These are phyloP conservation scores for Drosophila emarginata DNA, from an alignment of 2,888 invertebrate species.

Conservation along the genomic window DNA sequence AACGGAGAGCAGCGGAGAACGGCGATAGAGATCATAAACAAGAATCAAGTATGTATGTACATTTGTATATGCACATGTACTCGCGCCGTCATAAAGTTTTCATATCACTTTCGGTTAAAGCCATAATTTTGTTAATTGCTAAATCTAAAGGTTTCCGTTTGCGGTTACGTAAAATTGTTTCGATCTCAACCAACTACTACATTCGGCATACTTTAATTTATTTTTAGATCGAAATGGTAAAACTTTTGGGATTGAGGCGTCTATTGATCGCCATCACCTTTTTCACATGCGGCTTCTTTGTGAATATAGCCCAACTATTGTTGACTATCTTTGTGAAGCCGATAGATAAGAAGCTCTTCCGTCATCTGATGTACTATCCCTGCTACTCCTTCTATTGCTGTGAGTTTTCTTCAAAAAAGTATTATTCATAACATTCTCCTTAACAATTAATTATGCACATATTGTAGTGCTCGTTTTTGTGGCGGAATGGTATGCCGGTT, in stretches of 20 bases:
- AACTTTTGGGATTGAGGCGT: constrained; percentile 84
- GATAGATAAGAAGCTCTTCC: constrained; percentile 89
- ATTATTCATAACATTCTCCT: not conserved
- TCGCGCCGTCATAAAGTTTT: constrained; percentile 2
- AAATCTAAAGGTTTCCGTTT: constrained; percentile 1
- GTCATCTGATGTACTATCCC: constrained; percentile 94
- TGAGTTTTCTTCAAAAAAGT: constrained; percentile 85
- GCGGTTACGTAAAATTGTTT: constrained; percentile 33
- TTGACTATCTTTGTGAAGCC: constrained; percentile 91
- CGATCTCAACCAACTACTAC: not conserved
- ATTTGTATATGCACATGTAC: not conserved
- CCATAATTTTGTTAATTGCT: constrained; percentile 5
- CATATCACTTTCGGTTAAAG: constrained; percentile 1
- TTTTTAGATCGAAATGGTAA: constrained; percentile 37
- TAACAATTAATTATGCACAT: not conserved
- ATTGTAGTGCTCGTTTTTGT: constrained; percentile 93
- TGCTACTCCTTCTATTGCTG: constrained; percentile 94
- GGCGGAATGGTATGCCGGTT: constrained; percentile 96
- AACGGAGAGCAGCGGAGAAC: not conserved
- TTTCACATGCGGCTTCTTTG: constrained; percentile 92
- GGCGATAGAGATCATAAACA: not conserved
- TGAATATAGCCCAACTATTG: constrained; percentile 91
- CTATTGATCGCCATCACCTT: constrained; percentile 92
- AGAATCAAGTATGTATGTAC: not conserved
- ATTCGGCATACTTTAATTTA: constrained; percentile 66